Evolutionary conservation across 2,888 invertebrate species (phyloP), one percentile per base, ranked within the genome.

Genomic region (Cantharis nigra): DNA sequence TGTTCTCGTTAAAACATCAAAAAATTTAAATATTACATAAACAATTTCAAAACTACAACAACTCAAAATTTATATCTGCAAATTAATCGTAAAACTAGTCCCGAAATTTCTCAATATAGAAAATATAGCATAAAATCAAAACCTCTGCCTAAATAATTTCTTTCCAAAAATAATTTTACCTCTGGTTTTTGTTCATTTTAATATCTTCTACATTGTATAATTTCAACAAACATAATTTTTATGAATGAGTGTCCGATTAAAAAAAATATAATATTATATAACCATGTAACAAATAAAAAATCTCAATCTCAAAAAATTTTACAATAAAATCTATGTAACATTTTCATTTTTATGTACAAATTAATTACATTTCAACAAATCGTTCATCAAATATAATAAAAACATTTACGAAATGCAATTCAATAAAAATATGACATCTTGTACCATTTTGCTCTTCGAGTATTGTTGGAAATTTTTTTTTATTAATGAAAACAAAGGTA

Each of bases 281-380:
- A 76, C 63, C 71, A 69, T 67, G 71, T 77, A 79, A 79, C 76
- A 74, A 74, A 79, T 74, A 76, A 79, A 67, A 23, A 78, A 79
- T 74, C 20, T 78, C 78, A 78, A 78, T 78, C 72, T 75, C 72
- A 73, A 78, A 78, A 78, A 79, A 78, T 78, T 79, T 78, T 78
- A 83, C 76, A 81, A 82, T 82, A 81, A 80, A 76, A 83, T 81
- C 83, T 85, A 85, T 86, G 85, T 83, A 86, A 86, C 85, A 84
- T 85, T 85, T 49, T 49, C 49, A 49, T 49, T 85, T 74, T 82
- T 87, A 87, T 87, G 80, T 87, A 87, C 86, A 87, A 81, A 83
- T 81, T 83, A 87, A 85, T 87, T 87, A 87, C 87, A 87, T 75
- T 69, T 76, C 63, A 78, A 76, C 76, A 78, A 76, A 78, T 73